Conservation (phyloP, 1,140 invertebrate species). For the Microplitis mediator region DNA sequence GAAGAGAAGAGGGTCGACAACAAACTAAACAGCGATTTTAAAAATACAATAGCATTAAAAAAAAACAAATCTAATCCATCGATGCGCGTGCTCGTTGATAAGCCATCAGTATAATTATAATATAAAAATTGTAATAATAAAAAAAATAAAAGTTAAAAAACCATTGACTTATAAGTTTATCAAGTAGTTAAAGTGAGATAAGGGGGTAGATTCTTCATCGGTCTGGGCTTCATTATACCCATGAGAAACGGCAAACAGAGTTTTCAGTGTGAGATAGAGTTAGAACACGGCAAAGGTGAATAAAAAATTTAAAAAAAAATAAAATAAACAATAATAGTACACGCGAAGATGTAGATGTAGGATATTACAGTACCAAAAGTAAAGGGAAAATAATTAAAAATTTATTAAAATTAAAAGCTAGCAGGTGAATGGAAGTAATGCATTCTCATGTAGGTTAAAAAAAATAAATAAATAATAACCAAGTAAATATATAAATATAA, state of each 20-base stretch:
- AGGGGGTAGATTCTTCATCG: not conserved
- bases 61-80: not conserved
- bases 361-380: slow-evolving; percentile 10
- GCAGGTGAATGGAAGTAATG: slow-evolving; percentile 21
- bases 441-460: slow-evolving; percentile 55
- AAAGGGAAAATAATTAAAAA: slow-evolving; percentile 26
- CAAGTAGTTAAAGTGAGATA: not conserved
- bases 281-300: slow-evolving; percentile 8
- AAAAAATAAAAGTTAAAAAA: not conserved
- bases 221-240: not conserved
- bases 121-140: not conserved
- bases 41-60: not conserved
- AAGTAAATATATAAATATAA: slow-evolving; percentile 36
- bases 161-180: not conserved
- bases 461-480: slow-evolving; percentile 35
- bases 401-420: slow-evolving; percentile 21
- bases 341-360: slow-evolving; percentile 15
- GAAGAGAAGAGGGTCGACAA: slow-evolving; percentile 1
- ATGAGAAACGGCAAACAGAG: slow-evolving; percentile 11
- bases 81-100: not conserved
- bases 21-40: not conserved
- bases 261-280: slow-evolving; percentile 35
- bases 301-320: slow-evolving; percentile 19
- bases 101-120: not conserved
- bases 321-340: slow-evolving; percentile 11